These are phyloP conservation scores for Cantharis flavilabris DNA, from an alignment of 2,888 invertebrate species.

Conservation along the genomic window DNA sequence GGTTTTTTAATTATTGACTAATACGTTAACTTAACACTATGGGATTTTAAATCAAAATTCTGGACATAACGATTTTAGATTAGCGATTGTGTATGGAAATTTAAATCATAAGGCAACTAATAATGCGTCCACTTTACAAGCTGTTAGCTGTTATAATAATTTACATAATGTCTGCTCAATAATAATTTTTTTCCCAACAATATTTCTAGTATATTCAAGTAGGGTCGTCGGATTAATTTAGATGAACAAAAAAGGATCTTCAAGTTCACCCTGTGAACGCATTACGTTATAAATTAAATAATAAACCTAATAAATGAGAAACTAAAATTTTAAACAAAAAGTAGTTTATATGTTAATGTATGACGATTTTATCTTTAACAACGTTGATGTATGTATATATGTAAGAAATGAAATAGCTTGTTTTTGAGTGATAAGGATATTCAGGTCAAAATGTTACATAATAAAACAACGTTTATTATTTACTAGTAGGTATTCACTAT, in stretches of 20 bases:
- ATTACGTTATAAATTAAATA: neutral
- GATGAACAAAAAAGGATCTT: neutral
- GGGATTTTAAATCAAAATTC: neutral
- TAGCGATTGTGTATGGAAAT: neutral
- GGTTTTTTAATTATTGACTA: too few relatives aligned
- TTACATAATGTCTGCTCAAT: neutral
- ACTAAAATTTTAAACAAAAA: neutral
- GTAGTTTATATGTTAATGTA: neutral
- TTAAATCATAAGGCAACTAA: neutral
- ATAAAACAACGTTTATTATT: neutral
- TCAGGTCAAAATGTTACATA: neutral
- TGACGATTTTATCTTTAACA: neutral
- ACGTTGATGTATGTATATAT: neutral
- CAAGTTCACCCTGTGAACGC: neutral
- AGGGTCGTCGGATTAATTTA: neutral
- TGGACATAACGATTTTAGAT: neutral
- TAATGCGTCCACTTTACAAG: neutral
- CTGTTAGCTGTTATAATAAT: neutral
- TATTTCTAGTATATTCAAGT: neutral
- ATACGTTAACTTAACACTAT: too few relatives aligned
- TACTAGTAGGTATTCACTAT: neutral
- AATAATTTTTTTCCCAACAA: neutral
- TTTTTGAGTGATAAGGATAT: neutral
- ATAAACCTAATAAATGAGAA: neutral
- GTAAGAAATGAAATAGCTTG: neutral